Evolutionary conservation across 1,140 invertebrate genomes (phyloP), one percentile per base, ranked within the genome.

Genomic region (Coenobita brevimanus): DNA sequence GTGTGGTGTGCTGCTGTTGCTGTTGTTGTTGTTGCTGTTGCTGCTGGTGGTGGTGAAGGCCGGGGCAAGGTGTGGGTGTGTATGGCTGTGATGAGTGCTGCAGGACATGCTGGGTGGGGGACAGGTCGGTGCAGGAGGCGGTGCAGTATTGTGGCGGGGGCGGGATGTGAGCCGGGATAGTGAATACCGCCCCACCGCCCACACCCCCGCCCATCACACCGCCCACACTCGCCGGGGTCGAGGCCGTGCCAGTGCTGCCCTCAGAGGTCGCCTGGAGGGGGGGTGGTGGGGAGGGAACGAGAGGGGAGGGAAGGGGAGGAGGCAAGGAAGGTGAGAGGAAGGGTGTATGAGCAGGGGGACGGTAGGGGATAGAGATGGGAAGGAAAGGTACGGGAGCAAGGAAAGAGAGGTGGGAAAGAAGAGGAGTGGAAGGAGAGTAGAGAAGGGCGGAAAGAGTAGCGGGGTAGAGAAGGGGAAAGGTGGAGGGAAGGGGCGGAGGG

Each of bases 71-170:
- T 76, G 73, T 8, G 13, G 43, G 54, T 71, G 85, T 27, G n/a
- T 24, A 43, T 27, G 80, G 17, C 36, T 71, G 43, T 15, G 69
- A 43, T 6, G 83, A 84, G 84, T 90, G 89, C 73, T 90, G 85
- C 24, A 90, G 67, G 57, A 69, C 80, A 41, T 90, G 86, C 89
- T 88, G 89, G 41, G 84, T 82, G 24, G 89, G 82, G 3, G 85
- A 79, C 17, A 88, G 54, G 62, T 90, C 89, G 57, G 75, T 81
- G 50, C 89, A 90, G 24, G 89, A 83, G 38, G 83, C 82, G 8
- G 89, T 88, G 82, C 89, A 90, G 57, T 90, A 90, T 76, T 90
- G 89, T 15, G 89, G 89, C 46, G 89, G 89, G 57, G 89, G 89
- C 1, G 89, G 89, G 54, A 90, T 90, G 81, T 90, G 87, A 24